phyloP scores from a whole-genome alignment of 2,888 invertebrate genomes.

The Agrypnus murinus region DNA sequence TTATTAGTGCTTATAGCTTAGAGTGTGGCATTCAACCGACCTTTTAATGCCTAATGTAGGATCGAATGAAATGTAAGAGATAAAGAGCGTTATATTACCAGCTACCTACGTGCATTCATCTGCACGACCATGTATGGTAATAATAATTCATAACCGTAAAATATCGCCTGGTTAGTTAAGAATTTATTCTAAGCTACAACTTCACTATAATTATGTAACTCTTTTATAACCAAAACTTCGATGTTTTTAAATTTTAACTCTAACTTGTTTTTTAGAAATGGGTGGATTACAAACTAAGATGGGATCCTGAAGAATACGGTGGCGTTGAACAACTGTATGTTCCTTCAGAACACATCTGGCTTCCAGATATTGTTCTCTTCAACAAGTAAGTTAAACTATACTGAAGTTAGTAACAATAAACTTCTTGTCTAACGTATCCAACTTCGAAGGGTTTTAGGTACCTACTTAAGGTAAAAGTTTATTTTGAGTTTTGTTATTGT shows the following conservation, averaged over 20 bases:
- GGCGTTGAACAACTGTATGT: slow-evolving; percentile 94
- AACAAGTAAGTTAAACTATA: slow-evolving; percentile 81
- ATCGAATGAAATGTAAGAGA: too few species aligned
- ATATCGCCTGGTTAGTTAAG: too few species aligned
- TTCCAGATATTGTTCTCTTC: slow-evolving; percentile 95
- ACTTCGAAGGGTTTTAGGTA: not conserved
- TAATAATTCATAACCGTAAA: too few species aligned
- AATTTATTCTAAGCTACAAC: too few species aligned
- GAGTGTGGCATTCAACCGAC: too few species aligned
- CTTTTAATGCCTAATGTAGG: too few species aligned
- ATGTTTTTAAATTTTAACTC: not conserved
- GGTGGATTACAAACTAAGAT: slow-evolving; percentile 91
- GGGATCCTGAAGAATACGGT: slow-evolving; percentile 93
- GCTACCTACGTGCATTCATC: too few species aligned
- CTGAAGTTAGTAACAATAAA: slow-evolving; percentile 32
- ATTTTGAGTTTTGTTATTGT: slow-evolving; percentile 32
- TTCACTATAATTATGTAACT: too few species aligned
- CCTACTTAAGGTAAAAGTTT: not conserved
- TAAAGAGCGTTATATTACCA: too few species aligned
- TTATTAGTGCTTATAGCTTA: too few species aligned
- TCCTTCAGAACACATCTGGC: slow-evolving; percentile 97
- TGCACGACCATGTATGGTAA: too few species aligned
- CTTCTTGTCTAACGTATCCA: slow-evolving; percentile 10
- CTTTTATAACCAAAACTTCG: too few species aligned
- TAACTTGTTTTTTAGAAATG: slow-evolving; percentile 91